These are phyloP conservation scores for Orchestes rusci DNA, from an alignment of 2,888 invertebrate genomes.

Conservation along the genomic window DNA sequence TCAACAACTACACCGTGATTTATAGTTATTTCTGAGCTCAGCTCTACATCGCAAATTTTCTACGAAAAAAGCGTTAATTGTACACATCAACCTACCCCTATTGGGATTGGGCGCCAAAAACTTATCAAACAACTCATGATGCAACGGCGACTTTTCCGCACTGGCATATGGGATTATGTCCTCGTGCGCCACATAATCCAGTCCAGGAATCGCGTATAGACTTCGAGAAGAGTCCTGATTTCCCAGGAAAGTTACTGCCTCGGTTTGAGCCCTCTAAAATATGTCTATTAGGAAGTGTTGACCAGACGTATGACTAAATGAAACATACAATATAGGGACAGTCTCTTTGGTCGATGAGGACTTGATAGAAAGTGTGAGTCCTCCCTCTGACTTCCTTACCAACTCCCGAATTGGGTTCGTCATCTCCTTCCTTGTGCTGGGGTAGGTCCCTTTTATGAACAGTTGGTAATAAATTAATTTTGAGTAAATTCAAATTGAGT, in stretches of 20 bases:
- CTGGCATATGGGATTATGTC: constrained; percentile 94
- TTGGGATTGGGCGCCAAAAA: constrained; percentile 77
- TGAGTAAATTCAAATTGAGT: not conserved
- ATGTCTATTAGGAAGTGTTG: not conserved
- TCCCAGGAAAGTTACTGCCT: constrained; percentile 94
- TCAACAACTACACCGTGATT: constrained; percentile 14
- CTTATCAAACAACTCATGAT: constrained; percentile 95
- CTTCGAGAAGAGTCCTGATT: constrained; percentile 93
- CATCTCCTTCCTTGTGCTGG: constrained; percentile 38
- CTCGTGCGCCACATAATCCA: constrained; percentile 97
- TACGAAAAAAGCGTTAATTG: not conserved
- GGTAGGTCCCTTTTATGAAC: constrained; percentile 62
- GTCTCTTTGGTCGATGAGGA: constrained; percentile 93
- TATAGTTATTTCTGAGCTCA: no score
- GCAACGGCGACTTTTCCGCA: constrained; percentile 79
- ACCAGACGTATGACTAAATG: not conserved
- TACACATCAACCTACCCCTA: constrained; percentile 49
- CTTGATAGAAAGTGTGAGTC: constrained; percentile 95
- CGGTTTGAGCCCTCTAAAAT: constrained; percentile 88
- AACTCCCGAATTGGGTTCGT: constrained; percentile 44
- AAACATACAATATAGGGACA: constrained; percentile 87
- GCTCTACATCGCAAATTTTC: no score
- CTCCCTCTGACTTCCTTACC: constrained; percentile 84
- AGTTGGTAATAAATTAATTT: not conserved
- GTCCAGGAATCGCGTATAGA: constrained; percentile 91